Conservation (phyloP, 23 tunicate genomes). For the Phallusia fumigata region DNA sequence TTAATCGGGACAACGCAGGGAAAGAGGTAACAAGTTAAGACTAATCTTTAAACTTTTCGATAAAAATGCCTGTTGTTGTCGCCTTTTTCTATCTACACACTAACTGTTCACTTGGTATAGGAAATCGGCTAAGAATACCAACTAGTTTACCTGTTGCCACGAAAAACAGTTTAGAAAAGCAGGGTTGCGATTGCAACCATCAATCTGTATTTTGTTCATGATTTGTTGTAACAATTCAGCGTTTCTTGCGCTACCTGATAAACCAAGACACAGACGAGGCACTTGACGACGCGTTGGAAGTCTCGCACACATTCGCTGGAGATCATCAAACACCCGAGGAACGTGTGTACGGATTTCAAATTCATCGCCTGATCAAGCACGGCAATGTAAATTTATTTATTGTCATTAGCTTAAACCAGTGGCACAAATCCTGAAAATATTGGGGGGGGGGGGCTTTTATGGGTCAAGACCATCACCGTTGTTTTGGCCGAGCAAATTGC, state of each 20-base stretch:
- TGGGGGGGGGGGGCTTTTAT: too few species aligned
- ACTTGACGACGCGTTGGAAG: slow-evolving; percentile 37
- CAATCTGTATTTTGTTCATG: background rate
- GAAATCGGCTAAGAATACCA: too few species aligned
- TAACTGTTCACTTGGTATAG: too few species aligned
- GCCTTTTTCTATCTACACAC: too few species aligned
- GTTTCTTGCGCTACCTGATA: slow-evolving; percentile 36
- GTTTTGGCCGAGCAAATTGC: too few species aligned
- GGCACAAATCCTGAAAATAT: too few species aligned
- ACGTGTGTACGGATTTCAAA: slow-evolving; percentile 19
- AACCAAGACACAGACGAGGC: slow-evolving; percentile 45
- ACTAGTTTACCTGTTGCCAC: too few species aligned
- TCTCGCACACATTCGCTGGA: slow-evolving; percentile 24
- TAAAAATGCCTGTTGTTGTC: too few species aligned
- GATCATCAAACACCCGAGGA: slow-evolving; percentile 4
- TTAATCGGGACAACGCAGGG: slow-evolving; percentile 4
- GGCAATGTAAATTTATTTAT: slow-evolving; percentile 26
- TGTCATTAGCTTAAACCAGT: too few species aligned
- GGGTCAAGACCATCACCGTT: too few species aligned
- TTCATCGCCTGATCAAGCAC: slow-evolving; percentile 18
- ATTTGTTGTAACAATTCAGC: slow-evolving; percentile 39
- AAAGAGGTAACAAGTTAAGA: slow-evolving; percentile 23
- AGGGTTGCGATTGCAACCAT: background rate
- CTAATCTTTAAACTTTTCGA: too few species aligned
- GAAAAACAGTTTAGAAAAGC: too few species aligned